Conservation (phyloP, 2,888 invertebrate genomes). For the Idaea biselata region DNA sequence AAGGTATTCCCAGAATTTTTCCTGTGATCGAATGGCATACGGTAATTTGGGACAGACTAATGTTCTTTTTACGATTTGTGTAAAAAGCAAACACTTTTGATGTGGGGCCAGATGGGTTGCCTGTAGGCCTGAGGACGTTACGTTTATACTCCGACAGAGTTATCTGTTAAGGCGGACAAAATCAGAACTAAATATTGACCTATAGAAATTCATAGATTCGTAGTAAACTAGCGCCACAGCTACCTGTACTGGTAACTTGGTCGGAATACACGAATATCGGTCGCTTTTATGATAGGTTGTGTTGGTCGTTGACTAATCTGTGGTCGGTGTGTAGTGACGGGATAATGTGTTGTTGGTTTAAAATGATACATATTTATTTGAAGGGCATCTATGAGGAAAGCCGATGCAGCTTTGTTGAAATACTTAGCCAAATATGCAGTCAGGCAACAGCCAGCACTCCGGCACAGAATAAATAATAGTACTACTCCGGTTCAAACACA, state of each 20-base stretch:
- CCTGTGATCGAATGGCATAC: conserved; percentile 37
- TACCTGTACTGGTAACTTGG: too few species aligned
- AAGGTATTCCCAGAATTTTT: conserved; percentile 38
- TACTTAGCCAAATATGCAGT: too few species aligned
- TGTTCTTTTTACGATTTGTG: conserved; percentile 65
- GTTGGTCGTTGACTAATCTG: not conserved
- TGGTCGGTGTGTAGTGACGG: not conserved
- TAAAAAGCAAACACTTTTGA: conserved; percentile 53
- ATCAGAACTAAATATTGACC: too few species aligned
- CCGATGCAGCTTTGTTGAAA: too few species aligned
- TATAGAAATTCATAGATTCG: too few species aligned
- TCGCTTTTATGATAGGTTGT: not conserved
- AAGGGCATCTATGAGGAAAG: too few species aligned
- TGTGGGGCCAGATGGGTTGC: conserved; percentile 47
- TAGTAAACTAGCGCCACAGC: too few species aligned
- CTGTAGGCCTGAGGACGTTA: conserved; percentile 2
- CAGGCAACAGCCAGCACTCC: too few species aligned
- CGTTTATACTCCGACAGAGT: not conserved
- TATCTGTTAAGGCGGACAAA: too few species aligned
- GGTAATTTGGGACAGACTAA: conserved; percentile 52
- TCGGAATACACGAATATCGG: not conserved
- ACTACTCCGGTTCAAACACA: too few species aligned
- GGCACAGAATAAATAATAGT: too few species aligned
- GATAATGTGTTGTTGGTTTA: not conserved
- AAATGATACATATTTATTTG: not conserved